Base-by-base conservation (phyloP, 2,797 vertebrate species). In the Bovichtus variegatus region DNA sequence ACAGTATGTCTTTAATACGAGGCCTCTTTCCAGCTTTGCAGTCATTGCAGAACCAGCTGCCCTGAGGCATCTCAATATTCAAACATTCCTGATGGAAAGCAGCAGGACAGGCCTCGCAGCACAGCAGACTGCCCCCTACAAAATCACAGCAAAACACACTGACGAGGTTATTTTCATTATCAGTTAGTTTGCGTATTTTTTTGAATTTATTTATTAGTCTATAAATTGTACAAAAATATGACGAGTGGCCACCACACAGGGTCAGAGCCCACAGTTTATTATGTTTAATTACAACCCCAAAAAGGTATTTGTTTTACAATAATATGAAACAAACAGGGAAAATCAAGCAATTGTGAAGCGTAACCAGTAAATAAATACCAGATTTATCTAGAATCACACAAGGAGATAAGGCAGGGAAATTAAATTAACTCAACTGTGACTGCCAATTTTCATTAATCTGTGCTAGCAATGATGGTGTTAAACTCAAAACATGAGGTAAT, bases 11-110 rank as follows among this genome's bases (percentile, higher is more conserved):
- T 87, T 98, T 98, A 86, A 98, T 97, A 72, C 97, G 97, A 40
- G 98, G 97, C 78, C 96, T 98, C 95, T 98, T 99, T 81, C 98
- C 98, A 55, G 98, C 96, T 88, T 97, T 98, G 91, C 98, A 99
- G 88, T 99, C 98, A n/a, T 99, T 99, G 90, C 98, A 99, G 91
- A 97, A 99, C 98, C 98, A 99, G 91, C 95, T 99, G 70, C 97
- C 98, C 88, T 99, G 97, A 57, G 98, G 98, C 95, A 99, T 99
- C 76, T 99, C 98, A 53, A 99, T 99, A 85, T 97, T 99, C 88
- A 99, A 95, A 96, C 98, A 99, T 89, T 99, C 98, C 53, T 94
- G 97, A 91, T 99, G 98, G 93, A 99, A 99, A 3, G 98, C 98
- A 87, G 98, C 98, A n/a, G 98, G 98, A 91, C 98, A 99, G n/a